Evolutionary conservation across 2,797 vertebrate genomes (phyloP).

Genomic region (Sylvia borin): DNA sequence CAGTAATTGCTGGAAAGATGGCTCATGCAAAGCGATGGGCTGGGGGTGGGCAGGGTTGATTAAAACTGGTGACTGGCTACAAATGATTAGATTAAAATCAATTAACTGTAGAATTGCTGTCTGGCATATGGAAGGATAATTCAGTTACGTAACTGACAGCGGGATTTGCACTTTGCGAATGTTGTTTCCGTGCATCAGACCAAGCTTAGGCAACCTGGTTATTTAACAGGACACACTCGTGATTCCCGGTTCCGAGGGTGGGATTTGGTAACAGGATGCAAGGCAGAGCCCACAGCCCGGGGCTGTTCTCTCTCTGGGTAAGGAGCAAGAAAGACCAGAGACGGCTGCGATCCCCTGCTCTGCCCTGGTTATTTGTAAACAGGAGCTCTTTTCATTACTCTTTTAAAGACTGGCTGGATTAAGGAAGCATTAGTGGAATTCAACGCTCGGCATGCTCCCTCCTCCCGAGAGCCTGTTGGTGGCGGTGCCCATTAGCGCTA

Average conservation of each 20-base stretch:
- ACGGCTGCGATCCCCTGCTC: fast-evolving
- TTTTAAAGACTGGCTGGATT: conserved; percentile 10
- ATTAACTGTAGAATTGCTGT: conserved; percentile 61
- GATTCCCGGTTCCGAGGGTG: neutral
- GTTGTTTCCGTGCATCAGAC: neutral
- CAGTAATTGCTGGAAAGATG: conserved; percentile 37
- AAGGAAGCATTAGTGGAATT: conserved; percentile 30
- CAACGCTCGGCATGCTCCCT: neutral
- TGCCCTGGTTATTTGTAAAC: neutral
- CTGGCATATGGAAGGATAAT: conserved; percentile 60
- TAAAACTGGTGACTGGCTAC: conserved; percentile 63
- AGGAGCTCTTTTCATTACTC: conserved; percentile 8
- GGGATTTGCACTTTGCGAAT: conserved; percentile 45
- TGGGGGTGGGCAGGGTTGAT: conserved; percentile 43
- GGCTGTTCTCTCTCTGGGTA: neutral
- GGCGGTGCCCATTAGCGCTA: conserved; percentile 20
- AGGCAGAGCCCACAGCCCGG: neutral
- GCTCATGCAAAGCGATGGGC: conserved; percentile 8
- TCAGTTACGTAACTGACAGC: conserved; percentile 37
- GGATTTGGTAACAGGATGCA: fast-evolving
- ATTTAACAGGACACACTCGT: neutral
- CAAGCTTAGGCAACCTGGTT: neutral
- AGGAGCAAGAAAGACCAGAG: neutral
- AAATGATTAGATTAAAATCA: conserved; percentile 68
- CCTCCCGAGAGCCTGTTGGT: neutral